These are phyloP conservation scores for Seira ritae DNA, from an alignment of 2,888 invertebrate species.

Conservation along the genomic window DNA sequence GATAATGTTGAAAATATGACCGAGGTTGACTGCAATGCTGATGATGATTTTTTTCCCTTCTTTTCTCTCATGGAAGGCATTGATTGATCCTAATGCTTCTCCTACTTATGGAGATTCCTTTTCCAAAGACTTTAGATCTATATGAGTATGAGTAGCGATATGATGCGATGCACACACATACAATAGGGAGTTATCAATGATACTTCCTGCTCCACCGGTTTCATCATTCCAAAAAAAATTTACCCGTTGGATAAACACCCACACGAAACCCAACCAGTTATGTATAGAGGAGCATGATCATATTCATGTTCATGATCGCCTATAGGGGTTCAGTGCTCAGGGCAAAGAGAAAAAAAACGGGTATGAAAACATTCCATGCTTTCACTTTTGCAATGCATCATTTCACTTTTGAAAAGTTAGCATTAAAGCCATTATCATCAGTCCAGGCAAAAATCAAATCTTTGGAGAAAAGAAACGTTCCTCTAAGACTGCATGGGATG, in stretches of 20 bases:
- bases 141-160: neutral
- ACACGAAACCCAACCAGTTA: too few relatives aligned
- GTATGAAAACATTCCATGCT: neutral
- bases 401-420: slow-evolving; percentile 25
- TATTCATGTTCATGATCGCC: too few relatives aligned
- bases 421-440: too few relatives aligned
- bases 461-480: slow-evolving; percentile 20
- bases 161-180: neutral
- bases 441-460: too few relatives aligned
- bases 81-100: slow-evolving; percentile 55
- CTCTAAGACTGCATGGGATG: slow-evolving; percentile 17
- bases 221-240: too few relatives aligned
- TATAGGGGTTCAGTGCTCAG: too few relatives aligned
- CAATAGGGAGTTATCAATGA: neutral
- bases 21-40: slow-evolving; percentile 22
- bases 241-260: too few relatives aligned
- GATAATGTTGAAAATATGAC: slow-evolving; percentile 24
- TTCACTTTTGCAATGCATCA: neutral
- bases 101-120: too few relatives aligned
- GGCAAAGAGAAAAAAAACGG: too few relatives aligned
- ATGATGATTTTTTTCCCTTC: slow-evolving; percentile 52
- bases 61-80: too few relatives aligned
- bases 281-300: too few relatives aligned
- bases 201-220: too few relatives aligned
- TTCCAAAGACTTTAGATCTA: neutral